phyloP scores from a whole-genome alignment of 2,113 vertebrate genomes.

The Sterna hirundo region DNA sequence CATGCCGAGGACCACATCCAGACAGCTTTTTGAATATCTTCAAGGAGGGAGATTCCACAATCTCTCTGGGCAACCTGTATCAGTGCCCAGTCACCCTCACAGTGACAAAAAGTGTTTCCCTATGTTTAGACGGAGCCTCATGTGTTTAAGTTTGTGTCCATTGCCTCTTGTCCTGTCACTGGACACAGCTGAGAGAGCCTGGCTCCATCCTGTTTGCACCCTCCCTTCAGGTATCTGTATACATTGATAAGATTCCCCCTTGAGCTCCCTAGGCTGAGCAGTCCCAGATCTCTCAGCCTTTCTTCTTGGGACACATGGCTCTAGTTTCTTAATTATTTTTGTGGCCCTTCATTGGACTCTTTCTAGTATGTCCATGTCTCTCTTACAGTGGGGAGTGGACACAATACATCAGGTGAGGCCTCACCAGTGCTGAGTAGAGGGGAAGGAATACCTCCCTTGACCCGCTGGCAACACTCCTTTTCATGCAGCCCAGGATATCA shows the following conservation, averaged over 20 bases:
- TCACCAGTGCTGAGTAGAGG: not conserved
- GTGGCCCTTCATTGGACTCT: not conserved
- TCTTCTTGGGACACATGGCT: not conserved
- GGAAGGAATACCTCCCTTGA: not conserved
- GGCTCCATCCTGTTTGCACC: not conserved
- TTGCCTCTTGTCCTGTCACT: not conserved
- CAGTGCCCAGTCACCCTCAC: not conserved
- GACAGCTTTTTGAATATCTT: not conserved
- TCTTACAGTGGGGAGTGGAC: too few species aligned
- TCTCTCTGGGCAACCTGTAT: not conserved
- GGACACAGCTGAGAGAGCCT: not conserved
- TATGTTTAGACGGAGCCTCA: not conserved
- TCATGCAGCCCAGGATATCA: not conserved
- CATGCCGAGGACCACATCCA: not conserved
- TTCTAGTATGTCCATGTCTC: too few species aligned
- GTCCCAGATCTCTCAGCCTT: not conserved
- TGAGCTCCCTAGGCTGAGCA: not conserved
- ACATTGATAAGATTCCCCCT: not conserved
- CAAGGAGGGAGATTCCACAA: not conserved
- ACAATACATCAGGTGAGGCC: too few species aligned
- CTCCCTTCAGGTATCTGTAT: not conserved
- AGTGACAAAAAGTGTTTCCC: not conserved
- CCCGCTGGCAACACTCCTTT: not conserved
- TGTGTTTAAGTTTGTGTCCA: not conserved
- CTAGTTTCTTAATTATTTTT: not conserved